These are phyloP conservation scores for Daubentonia madagascariensis DNA, from an alignment of 2,113 vertebrate species.

Conservation along the genomic window DNA sequence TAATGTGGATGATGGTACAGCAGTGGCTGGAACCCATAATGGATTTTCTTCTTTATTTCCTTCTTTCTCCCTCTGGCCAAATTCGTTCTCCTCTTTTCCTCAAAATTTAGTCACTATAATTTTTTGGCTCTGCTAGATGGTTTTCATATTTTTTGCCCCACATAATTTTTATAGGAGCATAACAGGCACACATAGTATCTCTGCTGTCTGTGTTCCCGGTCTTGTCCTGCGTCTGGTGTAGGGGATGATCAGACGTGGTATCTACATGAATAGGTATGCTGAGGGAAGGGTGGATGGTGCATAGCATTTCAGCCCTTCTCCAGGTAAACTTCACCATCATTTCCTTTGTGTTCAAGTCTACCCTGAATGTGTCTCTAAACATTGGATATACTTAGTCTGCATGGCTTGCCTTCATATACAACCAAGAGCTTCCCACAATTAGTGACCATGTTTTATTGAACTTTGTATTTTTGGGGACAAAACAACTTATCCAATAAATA, in stretches of 20 bases:
- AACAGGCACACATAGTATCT: neutral
- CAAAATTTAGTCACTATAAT: neutral
- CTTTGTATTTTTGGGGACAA: neutral
- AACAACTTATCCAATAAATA: neutral
- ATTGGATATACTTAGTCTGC: neutral
- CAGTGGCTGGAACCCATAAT: no score
- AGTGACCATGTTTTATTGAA: neutral
- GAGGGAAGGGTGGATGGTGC: neutral
- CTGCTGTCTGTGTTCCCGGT: neutral
- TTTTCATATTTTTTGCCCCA: neutral
- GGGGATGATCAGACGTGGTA: neutral
- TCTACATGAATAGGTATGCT: neutral
- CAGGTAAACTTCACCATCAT: neutral
- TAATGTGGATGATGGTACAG: neutral
- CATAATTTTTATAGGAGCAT: neutral
- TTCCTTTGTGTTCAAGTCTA: neutral
- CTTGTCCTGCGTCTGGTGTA: neutral
- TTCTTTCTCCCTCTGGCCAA: neutral
- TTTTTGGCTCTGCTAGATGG: neutral
- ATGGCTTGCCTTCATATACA: neutral
- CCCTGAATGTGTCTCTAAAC: neutral
- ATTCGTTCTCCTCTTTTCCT: neutral
- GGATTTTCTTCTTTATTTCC: neutral
- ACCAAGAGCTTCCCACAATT: neutral
- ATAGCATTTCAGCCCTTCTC: neutral